These are phyloP conservation scores for Caenorhabditis becei DNA, from an alignment of 2,888 invertebrate species.

Conservation along the genomic window DNA sequence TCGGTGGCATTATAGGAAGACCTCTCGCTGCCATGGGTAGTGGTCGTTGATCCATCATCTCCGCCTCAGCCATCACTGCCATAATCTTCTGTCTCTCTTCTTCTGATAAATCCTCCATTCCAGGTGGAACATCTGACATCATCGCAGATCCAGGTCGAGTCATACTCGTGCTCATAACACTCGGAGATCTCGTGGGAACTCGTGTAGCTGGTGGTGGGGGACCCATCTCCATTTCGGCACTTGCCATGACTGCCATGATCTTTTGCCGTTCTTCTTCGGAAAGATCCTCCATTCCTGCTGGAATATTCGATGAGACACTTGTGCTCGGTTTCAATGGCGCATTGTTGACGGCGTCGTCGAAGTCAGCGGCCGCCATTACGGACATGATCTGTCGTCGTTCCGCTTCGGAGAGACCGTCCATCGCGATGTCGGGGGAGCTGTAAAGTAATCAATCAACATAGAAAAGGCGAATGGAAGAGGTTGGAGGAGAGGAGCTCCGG, in stretches of 20 bases:
- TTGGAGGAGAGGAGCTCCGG: slow-evolving; percentile 7
- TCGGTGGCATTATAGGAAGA: slow-evolving; percentile 21
- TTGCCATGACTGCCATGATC: slow-evolving; percentile 85
- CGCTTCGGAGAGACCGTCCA: slow-evolving; percentile 84
- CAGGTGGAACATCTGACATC: slow-evolving; percentile 51
- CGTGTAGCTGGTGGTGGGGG: slow-evolving; percentile 15
- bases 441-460: background rate
- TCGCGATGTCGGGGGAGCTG: slow-evolving; percentile 40
- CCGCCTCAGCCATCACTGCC: slow-evolving; percentile 84
- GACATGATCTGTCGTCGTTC: slow-evolving; percentile 85
- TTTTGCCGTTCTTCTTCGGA: slow-evolving; percentile 85
- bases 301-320: slow-evolving; percentile 60
- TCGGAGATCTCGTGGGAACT: slow-evolving; percentile 45
- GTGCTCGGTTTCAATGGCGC: slow-evolving; percentile 24
- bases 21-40: slow-evolving; percentile 21
- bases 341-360: slow-evolving; percentile 69
- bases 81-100: slow-evolving; percentile 85
- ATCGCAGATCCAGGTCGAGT: slow-evolving; percentile 8
- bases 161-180: slow-evolving; percentile 43
- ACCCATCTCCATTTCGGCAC: slow-evolving; percentile 61
- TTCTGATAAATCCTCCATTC: slow-evolving; percentile 83
- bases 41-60: slow-evolving; percentile 49
- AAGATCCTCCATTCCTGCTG: slow-evolving; percentile 82
- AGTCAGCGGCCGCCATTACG: slow-evolving; percentile 86
- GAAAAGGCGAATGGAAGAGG: slow-evolving; percentile 15